A percentile compares a stretch with the other conserved stretches of the same genome.
These are phyloP conservation scores for Garrulus glandarius DNA, from an alignment of 2,797 vertebrate species.

Conservation along the genomic window DNA sequence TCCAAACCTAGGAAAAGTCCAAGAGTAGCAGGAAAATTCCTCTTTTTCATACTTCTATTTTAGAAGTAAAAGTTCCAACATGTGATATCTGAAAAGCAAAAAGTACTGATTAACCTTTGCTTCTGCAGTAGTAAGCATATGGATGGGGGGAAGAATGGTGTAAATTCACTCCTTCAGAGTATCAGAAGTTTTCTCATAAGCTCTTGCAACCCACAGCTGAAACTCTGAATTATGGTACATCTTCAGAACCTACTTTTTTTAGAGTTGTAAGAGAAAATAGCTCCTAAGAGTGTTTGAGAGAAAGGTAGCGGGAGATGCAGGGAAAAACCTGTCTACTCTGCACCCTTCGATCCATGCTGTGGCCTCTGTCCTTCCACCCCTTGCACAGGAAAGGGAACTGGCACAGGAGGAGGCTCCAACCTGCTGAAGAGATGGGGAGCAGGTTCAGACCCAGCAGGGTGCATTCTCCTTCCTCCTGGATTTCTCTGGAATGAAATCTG, in stretches of 20 bases:
- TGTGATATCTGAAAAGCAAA: background rate
- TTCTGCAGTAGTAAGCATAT: background rate
- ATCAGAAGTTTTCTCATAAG: background rate
- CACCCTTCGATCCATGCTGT: background rate
- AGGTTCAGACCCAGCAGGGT: background rate
- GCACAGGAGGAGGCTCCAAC: background rate
- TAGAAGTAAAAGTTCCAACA: background rate
- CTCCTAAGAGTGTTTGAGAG: background rate
- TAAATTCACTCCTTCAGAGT: background rate
- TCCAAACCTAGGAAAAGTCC: background rate
- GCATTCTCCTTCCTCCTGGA: background rate
- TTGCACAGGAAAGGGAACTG: background rate
- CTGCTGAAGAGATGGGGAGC: background rate
- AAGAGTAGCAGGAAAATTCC: background rate
- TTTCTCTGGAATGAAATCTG: background rate
- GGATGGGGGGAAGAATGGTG: background rate
- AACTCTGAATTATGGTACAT: background rate
- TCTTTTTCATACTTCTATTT: background rate
- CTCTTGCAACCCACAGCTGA: background rate
- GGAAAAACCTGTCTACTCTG: background rate
- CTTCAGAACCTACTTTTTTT: background rate
- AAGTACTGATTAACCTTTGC: background rate
- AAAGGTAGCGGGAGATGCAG: background rate
- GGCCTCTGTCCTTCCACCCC: background rate
- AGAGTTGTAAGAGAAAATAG: background rate